Percentiles rank a stretch among this genome's conserved stretches.
phyloP scores from a whole-genome alignment of 2,888 invertebrate genomes.

The Drosophila nr. perissopoda region DNA sequence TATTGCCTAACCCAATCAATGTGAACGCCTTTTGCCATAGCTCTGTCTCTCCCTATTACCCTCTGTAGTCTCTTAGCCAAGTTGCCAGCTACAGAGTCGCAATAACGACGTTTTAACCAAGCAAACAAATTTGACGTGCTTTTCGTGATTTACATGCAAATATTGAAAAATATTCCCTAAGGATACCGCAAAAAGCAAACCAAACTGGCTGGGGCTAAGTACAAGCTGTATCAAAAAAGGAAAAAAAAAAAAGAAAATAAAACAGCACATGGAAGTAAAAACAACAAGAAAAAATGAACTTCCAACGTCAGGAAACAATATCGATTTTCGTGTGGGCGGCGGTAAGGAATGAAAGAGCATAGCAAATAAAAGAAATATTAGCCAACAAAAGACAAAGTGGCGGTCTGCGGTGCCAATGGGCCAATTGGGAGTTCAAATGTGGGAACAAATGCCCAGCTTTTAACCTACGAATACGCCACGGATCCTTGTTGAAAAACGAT shows the following conservation, averaged over 20 bases:
- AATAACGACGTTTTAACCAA: constrained; percentile 79
- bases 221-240: constrained; percentile 30
- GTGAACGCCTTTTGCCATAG: constrained; percentile 50
- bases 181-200: constrained; percentile 77
- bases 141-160: constrained; percentile 83
- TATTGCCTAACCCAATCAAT: constrained; percentile 78
- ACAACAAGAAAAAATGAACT: constrained; percentile 43
- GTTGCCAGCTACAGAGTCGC: constrained; percentile 55
- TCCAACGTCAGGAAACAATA: constrained; percentile 63
- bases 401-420: constrained; percentile 56
- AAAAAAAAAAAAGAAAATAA: constrained; percentile 13
- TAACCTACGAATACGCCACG: constrained; percentile 21
- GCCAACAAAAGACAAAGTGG: constrained; percentile 76
- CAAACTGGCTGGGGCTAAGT: constrained; percentile 56
- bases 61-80: constrained; percentile 4
- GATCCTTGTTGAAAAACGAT: constrained; percentile 33
- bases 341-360: constrained; percentile 47
- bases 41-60: neutral
- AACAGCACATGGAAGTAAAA: neutral
- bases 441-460: constrained; percentile 21
- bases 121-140: constrained; percentile 82
- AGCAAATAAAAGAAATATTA: constrained; percentile 77
- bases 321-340: constrained; percentile 70
- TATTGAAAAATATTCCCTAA: constrained; percentile 81
- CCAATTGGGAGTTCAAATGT: constrained; percentile 56